Evolutionary conservation across 1,140 invertebrate genomes (phyloP), one percentile per base, ranked within the genome.

Genomic region (Temnothorax longispinosus): DNA sequence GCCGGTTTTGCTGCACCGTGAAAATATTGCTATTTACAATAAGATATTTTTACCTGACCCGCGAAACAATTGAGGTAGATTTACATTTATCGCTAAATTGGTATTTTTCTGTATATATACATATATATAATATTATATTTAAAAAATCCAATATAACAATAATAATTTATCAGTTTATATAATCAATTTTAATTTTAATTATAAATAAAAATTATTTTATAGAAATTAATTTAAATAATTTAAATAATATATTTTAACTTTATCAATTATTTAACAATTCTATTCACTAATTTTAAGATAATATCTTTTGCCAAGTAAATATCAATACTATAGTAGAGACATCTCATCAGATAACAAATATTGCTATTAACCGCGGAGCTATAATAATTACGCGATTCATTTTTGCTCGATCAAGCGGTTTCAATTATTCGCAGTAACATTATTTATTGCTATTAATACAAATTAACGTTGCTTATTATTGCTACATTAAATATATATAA

Each of bases 381-480:
- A 11, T 27, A 27, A 60, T 71, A 71, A 71, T 76, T 76, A 76
- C 21, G 4, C 2, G 13, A 44, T 2, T 60, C 15, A 21, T 76
- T 76, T 76, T 44, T 32, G 10, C n/a, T 76, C 38, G 4, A 58
- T 0, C 6, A 47, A 32, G 21, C 21, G 27, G 27, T 74, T 56
- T 74, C 54, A 38, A 54, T 74, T 41, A 60, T 32, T 27, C 35
- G 21, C 41, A 8, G 7, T 32, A 15, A 18, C 6, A 47, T 60
- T 41, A 60, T 60, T 60, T 60, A 60, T 58, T 62, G 15, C 3
- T 56, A 18, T 18, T 62, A 47, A 62, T 62, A 11, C 21, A 44
- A 77, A 77, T 60, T 77, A 77, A 60, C 3, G 21, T 32, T 60
- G 15, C 4, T 62, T 60, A 77, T 76, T 76, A 44, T 47, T 27